A percentile compares a stretch with the other conserved stretches of the same genome.
Conservation (phyloP, 2,797 vertebrate genomes). For the Anguilla megastoma region DNA sequence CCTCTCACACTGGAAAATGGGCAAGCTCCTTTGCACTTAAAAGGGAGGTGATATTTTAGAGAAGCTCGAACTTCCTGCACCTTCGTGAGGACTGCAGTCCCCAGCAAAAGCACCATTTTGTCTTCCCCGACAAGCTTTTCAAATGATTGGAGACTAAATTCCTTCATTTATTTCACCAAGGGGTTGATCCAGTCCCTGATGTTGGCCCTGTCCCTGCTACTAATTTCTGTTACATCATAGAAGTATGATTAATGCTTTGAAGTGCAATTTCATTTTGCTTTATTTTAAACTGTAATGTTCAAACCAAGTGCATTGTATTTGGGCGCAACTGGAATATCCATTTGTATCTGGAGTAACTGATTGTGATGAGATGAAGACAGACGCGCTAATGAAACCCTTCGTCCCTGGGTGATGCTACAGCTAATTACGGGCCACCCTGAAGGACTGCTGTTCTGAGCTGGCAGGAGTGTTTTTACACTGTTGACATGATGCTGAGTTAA, state of each 20-base stretch:
- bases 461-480: not conserved
- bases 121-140: conserved; percentile 9
- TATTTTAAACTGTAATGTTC: not conserved
- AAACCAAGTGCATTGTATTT: not conserved
- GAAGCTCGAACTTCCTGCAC: not conserved
- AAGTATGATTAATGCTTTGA: not conserved
- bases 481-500: not conserved
- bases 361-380: not conserved
- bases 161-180: not conserved
- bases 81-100: not conserved
- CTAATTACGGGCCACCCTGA: not conserved
- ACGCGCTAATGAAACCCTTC: not conserved
- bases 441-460: not conserved
- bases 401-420: not conserved
- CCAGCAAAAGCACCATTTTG: not conserved
- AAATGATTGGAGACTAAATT: not conserved
- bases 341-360: not conserved
- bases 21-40: not conserved
- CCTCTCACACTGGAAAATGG: not conserved
- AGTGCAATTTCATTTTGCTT: not conserved
- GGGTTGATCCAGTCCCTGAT: conserved; percentile 7
- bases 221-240: not conserved
- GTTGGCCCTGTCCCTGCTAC: not conserved
- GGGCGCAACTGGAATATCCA: not conserved
- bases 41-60: not conserved